A percentile compares a stretch with the other conserved stretches of the same genome.
These are phyloP conservation scores for Protaetia brevitarsis DNA, from an alignment of 1,140 invertebrate genomes.

Conservation along the genomic window DNA sequence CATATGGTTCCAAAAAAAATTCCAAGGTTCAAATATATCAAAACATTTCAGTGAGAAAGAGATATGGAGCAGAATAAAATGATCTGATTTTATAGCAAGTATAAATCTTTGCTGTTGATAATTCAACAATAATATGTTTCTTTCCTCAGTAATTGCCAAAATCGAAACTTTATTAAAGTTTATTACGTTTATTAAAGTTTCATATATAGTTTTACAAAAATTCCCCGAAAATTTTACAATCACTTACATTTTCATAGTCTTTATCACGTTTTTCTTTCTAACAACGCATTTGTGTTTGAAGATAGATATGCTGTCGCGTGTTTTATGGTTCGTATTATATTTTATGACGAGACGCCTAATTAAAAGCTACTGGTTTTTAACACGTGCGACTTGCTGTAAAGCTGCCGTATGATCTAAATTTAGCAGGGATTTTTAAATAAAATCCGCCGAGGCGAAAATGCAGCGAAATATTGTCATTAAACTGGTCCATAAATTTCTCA, in stretches of 20 bases:
- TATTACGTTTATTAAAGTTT: too few relatives aligned
- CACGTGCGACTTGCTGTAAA: neutral
- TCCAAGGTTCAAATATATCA: too few relatives aligned
- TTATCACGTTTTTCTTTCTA: neutral
- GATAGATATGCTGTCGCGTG: neutral
- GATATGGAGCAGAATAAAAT: too few relatives aligned
- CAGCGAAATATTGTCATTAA: neutral
- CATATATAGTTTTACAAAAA: too few relatives aligned
- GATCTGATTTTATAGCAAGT: too few relatives aligned
- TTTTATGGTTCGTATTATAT: neutral
- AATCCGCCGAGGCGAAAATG: neutral
- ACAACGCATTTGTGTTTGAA: neutral
- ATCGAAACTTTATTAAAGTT: too few relatives aligned
- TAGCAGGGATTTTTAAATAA: conserved; percentile 2
- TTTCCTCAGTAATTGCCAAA: too few relatives aligned
- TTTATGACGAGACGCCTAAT: neutral
- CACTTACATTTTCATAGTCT: neutral
- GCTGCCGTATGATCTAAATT: neutral
- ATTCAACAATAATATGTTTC: too few relatives aligned
- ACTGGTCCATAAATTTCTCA: neutral
- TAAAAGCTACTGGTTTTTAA: neutral
- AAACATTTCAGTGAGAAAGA: too few relatives aligned
- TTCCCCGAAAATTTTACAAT: neutral
- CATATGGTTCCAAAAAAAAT: too few relatives aligned
- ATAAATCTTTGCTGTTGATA: too few relatives aligned